Base-by-base conservation (phyloP, 1,140 invertebrate genomes). In the Orchesella cincta region DNA sequence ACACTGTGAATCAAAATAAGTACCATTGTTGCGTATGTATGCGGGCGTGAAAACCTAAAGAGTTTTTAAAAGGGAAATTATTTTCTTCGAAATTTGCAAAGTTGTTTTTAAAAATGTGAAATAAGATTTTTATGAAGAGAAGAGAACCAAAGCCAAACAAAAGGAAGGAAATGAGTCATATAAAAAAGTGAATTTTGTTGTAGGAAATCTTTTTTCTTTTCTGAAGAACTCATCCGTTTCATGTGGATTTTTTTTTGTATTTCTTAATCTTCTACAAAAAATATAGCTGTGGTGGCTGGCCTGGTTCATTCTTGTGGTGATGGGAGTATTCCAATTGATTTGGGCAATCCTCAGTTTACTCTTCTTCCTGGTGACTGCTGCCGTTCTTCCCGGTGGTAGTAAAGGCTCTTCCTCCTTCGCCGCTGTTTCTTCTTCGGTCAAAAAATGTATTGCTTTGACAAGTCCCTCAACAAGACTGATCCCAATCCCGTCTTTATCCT, bases 231-330 rank as follows among this genome's bases (percentile, higher is more conserved):
- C n/a, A n/a, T n/a, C n/a, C n/a, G n/a, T n/a, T n/a, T n/a, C n/a
- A 46, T 8, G 39, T 46, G 39, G 18, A 46, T 46, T 8, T 46
- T 8, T 46, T 46, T 46, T 57, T 14, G 8, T 57, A 26, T 57
- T 57, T 57, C 54, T 57, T 57, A 18, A n/a, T 57, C 26, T 57
- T 57, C 54, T 18, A 57, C 5, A 46, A 46, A 46, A 46, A 57
- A 74, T 75, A 64, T 80, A 81, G 78, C 77, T 81, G 39, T 81
- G 80, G 80, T 81, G 78, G 80, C 75, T 81, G 71, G 80, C 76
- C 39, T 81, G 78, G 78, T 74, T 78, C 35, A 35, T 78, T 74
- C 62, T 81, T 57, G 51, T 81, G 76, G 78, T 81, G 73, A 77
- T 81, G 76, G 81, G 81, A 62, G 67, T 76, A 51, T 46, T 81